Evolutionary conservation across 1,140 invertebrate species (phyloP).

Genomic region (Metaphire vulgaris): DNA sequence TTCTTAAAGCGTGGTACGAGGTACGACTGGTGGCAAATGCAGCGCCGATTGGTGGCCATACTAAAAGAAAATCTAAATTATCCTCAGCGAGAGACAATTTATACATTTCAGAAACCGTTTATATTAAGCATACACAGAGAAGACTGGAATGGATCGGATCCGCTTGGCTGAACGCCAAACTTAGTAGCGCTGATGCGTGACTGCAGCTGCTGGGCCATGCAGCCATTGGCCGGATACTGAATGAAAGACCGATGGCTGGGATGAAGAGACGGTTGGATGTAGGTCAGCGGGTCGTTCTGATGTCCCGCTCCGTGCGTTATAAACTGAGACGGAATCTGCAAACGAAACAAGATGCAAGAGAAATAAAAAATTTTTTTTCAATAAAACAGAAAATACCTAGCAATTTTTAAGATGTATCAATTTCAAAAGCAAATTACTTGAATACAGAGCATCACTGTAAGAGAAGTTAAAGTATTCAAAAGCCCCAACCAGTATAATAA

Average conservation of each 20-base stretch:
- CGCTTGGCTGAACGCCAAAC: conserved; percentile 59
- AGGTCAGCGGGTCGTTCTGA: conserved; percentile 25
- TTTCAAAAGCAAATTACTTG: no score
- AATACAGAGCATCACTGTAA: no score
- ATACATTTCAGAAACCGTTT: no score
- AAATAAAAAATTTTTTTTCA: background rate
- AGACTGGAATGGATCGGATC: conserved; percentile 57
- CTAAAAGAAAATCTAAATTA: no score
- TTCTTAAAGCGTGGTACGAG: no score
- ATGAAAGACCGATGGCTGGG: conserved; percentile 41
- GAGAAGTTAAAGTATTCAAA: no score
- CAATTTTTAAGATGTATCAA: no score
- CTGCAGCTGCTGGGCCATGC: conserved; percentile 22
- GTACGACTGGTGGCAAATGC: no score
- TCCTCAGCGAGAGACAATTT: no score
- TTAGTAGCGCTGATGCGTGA: background rate
- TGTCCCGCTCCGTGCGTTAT: conserved; percentile 29
- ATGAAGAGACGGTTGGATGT: conserved; percentile 22
- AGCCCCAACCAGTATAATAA: no score
- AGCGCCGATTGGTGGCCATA: no score
- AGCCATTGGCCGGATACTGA: conserved; percentile 37
- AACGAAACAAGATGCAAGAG: conserved; percentile 7
- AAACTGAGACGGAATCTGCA: conserved; percentile 42
- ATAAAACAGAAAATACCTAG: no score
- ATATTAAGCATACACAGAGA: conserved; percentile 71